Base-by-base conservation (phyloP, 2,888 invertebrate genomes). In the Mythimna loreyi region DNA sequence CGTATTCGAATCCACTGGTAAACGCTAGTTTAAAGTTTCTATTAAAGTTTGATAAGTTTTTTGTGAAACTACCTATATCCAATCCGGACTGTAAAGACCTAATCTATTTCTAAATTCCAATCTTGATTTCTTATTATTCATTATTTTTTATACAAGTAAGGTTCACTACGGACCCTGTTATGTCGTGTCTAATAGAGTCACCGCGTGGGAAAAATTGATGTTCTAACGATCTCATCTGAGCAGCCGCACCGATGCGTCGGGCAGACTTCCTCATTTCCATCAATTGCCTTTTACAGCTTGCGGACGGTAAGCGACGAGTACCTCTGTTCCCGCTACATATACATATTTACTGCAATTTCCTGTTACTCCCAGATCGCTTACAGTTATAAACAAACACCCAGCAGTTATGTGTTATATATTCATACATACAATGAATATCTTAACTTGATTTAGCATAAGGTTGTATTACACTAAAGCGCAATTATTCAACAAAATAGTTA, bases 241-340 rank as follows among this genome's bases (percentile, higher is more conserved):
- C 52, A 45, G 43, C 50, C 43, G 47, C 50, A 55, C 16, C 28
- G n/a, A n/a, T 30, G 9, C n/a, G n/a, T 30, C n/a, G n/a, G n/a
- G 30, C 11, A 16, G 28, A 70, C 64, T 74, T 74, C 70, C 74
- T 74, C 36, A 70, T 75, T 64, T 59, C 45, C 70, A 75, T 64
- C 64, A 60, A 64, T 63, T 74, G 62, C 36, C 49, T 52, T 21
- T 45, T 47, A 56, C 50, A 50, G 45, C 59, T 59, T 25, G 53
- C 30, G 40, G 40, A n/a, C 30, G 45, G 33, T 28, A 45, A 49
- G 49, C 25, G 52, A n/a, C 13, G 23, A 36, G 19, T 50, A 43
- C 16, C 19, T 36, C 11, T 49, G 47, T 67, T n/a, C 30, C 21
- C 36, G 13, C 49, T 25, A 40, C 13, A 1, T 45, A 13, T 50